Base-by-base conservation (phyloP, 2,888 invertebrate species). In the Willowsia nigromaculata region DNA sequence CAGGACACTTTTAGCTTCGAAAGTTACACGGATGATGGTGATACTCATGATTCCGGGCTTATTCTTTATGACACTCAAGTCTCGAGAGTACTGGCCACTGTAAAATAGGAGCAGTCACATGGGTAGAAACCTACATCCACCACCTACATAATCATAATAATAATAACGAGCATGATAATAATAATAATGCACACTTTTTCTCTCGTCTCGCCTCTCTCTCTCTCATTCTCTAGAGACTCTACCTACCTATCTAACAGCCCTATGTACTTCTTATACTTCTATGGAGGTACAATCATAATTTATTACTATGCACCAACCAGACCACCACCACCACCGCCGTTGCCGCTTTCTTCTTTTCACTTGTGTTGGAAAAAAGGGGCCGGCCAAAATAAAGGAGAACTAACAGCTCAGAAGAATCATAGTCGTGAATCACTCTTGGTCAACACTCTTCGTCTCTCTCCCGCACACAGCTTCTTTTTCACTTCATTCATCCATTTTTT, bases 341-440 rank as follows among this genome's bases (percentile, higher is more conserved):
- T n/a, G n/a, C 11, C 25, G 47, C 47, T 43, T 74, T 74, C 62
- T 74, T 25, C 15, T 74, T 74, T 13, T 43, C n/a, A 7, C 27
- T 47, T 22, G 25, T 15, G 13, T 62, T 53, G 18, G 15, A 4
- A 59, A 30, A 59, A 30, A 30, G 11, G 30, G 30, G 59, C 47
- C 43, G 27, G 27, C 13, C 22, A 43, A 43, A 74, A 47, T 74
- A 25, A 43, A 74, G 37, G 47, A 74, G 47, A 25, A 43, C 74
- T 47, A 74, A 47, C 74, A 65, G 33, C 40, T 68, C n/a, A 74
- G 47, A 43, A 47, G 43, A 74, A 84, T 71, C 53, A 43, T 85
- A 47, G 47, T 80, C 86, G 65, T 86, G 86, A 86, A 86, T 86
- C 86, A 86, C 71, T 81, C 65, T 87, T 81, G 81, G 53, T 68